Evolutionary conservation across 2,113 vertebrate genomes (phyloP), one percentile per base, ranked within the genome.

Genomic region (Pyrgilauda ruficollis): DNA sequence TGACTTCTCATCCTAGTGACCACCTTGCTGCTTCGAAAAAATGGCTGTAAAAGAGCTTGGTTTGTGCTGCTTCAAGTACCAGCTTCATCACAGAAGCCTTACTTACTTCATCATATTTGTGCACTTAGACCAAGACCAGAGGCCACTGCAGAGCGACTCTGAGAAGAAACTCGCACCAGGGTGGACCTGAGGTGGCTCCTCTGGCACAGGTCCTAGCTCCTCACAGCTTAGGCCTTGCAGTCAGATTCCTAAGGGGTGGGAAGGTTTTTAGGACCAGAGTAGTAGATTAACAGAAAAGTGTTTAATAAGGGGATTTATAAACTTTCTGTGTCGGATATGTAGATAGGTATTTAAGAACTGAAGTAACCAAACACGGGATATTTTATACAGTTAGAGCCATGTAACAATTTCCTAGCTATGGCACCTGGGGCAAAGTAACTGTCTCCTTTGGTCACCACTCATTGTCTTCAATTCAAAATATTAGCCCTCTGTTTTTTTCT

Each of bases 131-230:
- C 31, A 27, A 78, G 64, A 41, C 3, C 35, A 50, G 64, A 84
- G 33, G 50, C 33, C 10, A 1, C 5, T 59, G 69, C 16, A 70
- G 47, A 43, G 56, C 0, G 10, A 19, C 28, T 82, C 15, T 63
- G 70, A 46, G 58, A 46, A 64, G n/a, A 58, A 49, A 13, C n/a
- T 61, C 10, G 7, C 66, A 46, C 5, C 52, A 21, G 41, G 20
- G 15, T 35, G 62, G 55, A 23, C 44, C 35, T 50, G 58, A 79
- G 67, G 30, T 58, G 58, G 10, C 44, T 49, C 6, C 33, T 73
- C 44, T 66, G 49, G 28, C 1, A 0, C 7, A 1, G 30, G 17
- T 23, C 2, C 1, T 28, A 6, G 30, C 19, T 52, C 12, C 37
- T 80, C 2, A 1, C 31, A 41, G 19, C 16, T 73, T 27, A 76